Conservation (phyloP, 2,797 vertebrate genomes). For the Anabacerthia variegaticeps region DNA sequence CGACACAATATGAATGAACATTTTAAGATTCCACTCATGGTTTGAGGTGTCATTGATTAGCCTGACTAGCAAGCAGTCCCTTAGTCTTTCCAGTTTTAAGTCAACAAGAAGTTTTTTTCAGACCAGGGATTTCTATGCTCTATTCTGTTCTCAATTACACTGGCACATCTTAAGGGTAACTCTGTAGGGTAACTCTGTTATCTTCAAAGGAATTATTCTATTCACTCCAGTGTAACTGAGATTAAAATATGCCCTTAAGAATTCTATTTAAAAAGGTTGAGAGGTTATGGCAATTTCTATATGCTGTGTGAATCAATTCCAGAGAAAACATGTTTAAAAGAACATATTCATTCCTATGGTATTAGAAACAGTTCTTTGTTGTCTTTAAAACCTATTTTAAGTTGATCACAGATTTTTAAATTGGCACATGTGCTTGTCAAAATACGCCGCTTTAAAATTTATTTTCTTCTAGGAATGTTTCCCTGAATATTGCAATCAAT, state of each 20-base stretch:
- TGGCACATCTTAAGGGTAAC: neutral
- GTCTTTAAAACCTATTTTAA: constrained; percentile 21
- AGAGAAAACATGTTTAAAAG: constrained; percentile 5
- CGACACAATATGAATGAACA: neutral
- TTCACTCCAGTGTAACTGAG: neutral
- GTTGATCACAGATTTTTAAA: constrained; percentile 56
- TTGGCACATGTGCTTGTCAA: constrained; percentile 44
- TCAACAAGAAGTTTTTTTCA: constrained; percentile 31
- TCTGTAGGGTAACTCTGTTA: neutral
- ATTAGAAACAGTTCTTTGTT: constrained; percentile 4
- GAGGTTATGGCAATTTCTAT: neutral
- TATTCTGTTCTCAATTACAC: constrained; percentile 4
- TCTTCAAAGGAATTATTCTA: constrained; percentile 33
- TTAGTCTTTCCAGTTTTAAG: constrained; percentile 38
- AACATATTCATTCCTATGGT: neutral
- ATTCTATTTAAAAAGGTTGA: neutral
- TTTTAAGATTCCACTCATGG: constrained; percentile 1
- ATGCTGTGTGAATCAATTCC: neutral
- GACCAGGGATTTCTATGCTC: neutral
- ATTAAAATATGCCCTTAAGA: constrained; percentile 29
- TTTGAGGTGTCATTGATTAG: constrained; percentile 11
- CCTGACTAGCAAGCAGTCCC: neutral
- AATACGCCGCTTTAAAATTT: constrained; percentile 61
- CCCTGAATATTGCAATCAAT: constrained; percentile 64
- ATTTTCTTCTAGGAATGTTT: constrained; percentile 61